These are phyloP conservation scores for Ophioninae sp. DNA, from an alignment of 2,888 invertebrate species.

Conservation along the genomic window DNA sequence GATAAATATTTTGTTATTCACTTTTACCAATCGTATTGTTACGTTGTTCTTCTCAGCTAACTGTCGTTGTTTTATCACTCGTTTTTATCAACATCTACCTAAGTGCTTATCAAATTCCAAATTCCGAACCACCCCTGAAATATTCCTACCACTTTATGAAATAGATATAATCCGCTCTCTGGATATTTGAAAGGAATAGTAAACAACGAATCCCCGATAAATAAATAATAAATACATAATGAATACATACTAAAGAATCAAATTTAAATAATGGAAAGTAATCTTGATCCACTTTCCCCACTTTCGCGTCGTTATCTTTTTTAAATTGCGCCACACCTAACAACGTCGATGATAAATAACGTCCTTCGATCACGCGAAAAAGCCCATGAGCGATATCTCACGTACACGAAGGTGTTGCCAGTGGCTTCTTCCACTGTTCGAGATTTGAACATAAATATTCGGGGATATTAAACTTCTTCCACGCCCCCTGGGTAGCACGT, in stretches of 20 bases:
- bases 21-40: neutral
- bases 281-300: neutral
- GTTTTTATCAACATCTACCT: neutral
- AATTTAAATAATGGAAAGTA: neutral
- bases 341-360: neutral
- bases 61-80: neutral
- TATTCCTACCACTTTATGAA: no score
- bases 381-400: neutral
- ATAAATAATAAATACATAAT: no score
- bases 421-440: constrained; percentile 11
- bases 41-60: neutral
- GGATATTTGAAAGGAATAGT: no score
- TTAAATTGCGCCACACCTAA: neutral
- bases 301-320: neutral
- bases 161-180: no score
- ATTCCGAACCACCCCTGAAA: no score
- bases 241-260: no score
- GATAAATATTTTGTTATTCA: neutral
- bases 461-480: constrained; percentile 18
- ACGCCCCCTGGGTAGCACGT: neutral
- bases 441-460: constrained; percentile 30
- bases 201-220: no score
- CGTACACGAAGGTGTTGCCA: neutral
- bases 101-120: no score
- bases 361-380: neutral